phyloP scores from a whole-genome alignment of 2,797 vertebrate species.

The Thripadectes ignobilis region DNA sequence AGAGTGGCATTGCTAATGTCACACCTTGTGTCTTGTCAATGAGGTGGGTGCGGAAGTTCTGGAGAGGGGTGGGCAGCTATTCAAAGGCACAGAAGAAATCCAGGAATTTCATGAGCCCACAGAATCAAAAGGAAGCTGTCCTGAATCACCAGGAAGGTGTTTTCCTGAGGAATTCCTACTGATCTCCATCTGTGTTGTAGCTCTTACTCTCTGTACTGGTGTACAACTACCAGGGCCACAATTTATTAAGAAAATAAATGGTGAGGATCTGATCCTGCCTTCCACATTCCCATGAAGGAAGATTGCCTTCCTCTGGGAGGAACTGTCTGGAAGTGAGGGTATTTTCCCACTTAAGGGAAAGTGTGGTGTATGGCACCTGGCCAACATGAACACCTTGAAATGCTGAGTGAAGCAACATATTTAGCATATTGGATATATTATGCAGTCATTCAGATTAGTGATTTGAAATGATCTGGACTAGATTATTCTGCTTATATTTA shows the following conservation, averaged over 20 bases:
- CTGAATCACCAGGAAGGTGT: not conserved
- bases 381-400: not conserved
- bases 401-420: not conserved
- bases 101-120: not conserved
- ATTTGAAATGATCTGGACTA: conserved; percentile 45
- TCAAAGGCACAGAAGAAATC: not conserved
- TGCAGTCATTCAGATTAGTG: conserved; percentile 6
- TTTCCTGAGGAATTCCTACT: not conserved
- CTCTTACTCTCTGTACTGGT: not conserved
- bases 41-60: not conserved
- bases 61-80: not conserved
- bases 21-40: not conserved
- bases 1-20: not conserved
- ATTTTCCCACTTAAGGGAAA: not conserved
- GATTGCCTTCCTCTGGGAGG: not conserved
- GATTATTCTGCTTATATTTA: conserved; percentile 61
- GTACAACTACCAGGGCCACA: not conserved
- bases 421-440: conserved; percentile 40
- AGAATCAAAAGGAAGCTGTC: not conserved
- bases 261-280: not conserved
- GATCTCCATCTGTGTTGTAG: not conserved
- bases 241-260: not conserved
- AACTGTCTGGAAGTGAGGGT: not conserved
- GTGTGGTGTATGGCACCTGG: not conserved
- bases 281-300: not conserved